Evolutionary conservation across 2,113 vertebrate genomes (phyloP), one percentile per base, ranked within the genome.

Genomic region (Notechis scutatus): DNA sequence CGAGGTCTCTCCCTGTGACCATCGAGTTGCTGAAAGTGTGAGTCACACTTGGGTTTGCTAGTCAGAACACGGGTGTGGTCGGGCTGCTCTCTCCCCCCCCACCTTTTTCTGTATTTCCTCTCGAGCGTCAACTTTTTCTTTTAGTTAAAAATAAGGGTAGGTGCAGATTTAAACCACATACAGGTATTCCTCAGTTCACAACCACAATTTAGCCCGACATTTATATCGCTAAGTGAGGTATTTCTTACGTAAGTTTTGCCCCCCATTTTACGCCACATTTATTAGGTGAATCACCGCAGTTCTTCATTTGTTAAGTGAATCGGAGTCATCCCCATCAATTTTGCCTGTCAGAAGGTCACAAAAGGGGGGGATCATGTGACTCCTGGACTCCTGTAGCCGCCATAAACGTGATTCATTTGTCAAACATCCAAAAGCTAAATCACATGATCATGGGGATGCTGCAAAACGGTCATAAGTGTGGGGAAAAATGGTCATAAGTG

Each of bases 1-100:
- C 98, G 0, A 98, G 98, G 26, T 98, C 99, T 12, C 97, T 99
- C 94, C 99, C 99, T 5, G 97, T 99, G 97, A 99, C 99, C 97
- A 99, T 99, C 34, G 99, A 99, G 95, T 98, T 99, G 94, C 98
- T 99, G 20, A 99, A 99, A 98, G 98, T 99, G 99, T 99, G 97
- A 98, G 99, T 99, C 81, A 20, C 10, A 1, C 50, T 42, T 39
- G 5, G 42, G 21, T 18, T 92, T 1, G 11, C 42, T 59, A 7
- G 86, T 52, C 9, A 3, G 24, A 20, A 87, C 15, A 2, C 2
- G 5, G 29, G n/a, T 45, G 86, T 54, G 57, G 74, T 81, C 1
- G 11, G 24, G 24, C 42, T 7, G 0, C 4, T 55, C 69, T 10
- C 45, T 0, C 3, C 20, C 54, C 14, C 54, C 3, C 3, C n/a